Evolutionary conservation across 2,888 invertebrate genomes (phyloP).

Genomic region (Periphyllus acericola): DNA sequence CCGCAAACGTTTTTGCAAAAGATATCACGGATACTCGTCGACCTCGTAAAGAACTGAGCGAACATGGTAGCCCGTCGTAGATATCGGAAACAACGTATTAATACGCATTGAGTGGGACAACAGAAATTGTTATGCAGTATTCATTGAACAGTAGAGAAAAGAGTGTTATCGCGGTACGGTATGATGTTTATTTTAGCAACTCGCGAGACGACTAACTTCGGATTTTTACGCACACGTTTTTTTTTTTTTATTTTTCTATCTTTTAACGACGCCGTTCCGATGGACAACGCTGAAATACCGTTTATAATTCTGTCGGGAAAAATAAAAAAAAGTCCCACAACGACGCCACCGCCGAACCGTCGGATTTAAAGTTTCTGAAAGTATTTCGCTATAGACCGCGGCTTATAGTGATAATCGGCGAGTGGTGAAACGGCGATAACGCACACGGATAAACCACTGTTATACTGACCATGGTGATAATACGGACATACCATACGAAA

Average conservation of each 20-base stretch:
- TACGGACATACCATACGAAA: background rate
- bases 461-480: background rate
- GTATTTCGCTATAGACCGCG: background rate
- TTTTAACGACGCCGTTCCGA: background rate
- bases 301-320: background rate
- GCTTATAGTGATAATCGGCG: conserved; percentile 1
- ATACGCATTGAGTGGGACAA: too few relatives aligned
- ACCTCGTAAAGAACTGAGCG: background rate
- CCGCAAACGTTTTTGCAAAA: background rate
- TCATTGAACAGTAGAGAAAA: too few relatives aligned
- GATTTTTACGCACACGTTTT: too few relatives aligned
- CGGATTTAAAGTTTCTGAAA: background rate
- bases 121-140: too few relatives aligned
- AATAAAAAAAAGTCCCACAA: too few relatives aligned
- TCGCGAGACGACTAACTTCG: too few relatives aligned
- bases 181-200: too few relatives aligned
- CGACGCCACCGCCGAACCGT: background rate
- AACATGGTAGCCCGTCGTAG: too few relatives aligned
- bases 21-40: background rate
- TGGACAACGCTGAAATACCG: background rate
- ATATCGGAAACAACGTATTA: too few relatives aligned
- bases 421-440: conserved; percentile 15
- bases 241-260: too few relatives aligned
- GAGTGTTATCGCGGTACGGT: too few relatives aligned
- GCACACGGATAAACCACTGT: background rate